Evolutionary conservation across 2,113 vertebrate genomes (phyloP), one percentile per base, ranked within the genome.

Genomic region (Pyxicephalus adspersus): DNA sequence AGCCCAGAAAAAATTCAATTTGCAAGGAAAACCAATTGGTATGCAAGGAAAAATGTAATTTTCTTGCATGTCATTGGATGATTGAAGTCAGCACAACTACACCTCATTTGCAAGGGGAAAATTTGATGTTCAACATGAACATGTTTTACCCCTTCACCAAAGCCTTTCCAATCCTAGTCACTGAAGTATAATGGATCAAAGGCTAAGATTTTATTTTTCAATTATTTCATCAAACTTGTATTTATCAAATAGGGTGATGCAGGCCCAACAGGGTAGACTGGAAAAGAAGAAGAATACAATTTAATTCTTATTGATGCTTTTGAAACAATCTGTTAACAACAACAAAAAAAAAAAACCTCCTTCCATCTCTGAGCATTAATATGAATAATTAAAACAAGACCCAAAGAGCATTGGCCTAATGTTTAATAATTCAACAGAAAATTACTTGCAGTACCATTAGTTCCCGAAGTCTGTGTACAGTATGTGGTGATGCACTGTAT

Each of bases 341-440:
- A 18, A 72, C 19, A 58, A 74, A 31, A 72, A 29, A 18, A 72
- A 28, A 58, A 74, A 31, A 18, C 54, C 67, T 52, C 64, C 57
- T 67, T 73, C 60, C 55, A 58, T 54, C 28, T 74, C 58, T 45
- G 26, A 81, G 70, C 45, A 38, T 58, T 26, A 63, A 38, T 64
- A 81, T 74, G 60, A 81, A 81, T 81, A 38, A 74, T 81, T 82
- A 72, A 80, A 81, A 38, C 17, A 57, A 64, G 71, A 50, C 51
- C 71, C 50, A 66, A 65, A 74, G 71, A 57, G 52, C 64, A 82
- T 75, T 82, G 51, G 61, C 71, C 80, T 66, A 55, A 58, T 82
- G 68, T 74, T 81, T 81, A 81, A 81, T 74, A 81, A 81, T 81
- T 81, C 79, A 81, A 19, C 68, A 65, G 29, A 54, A 81, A 81